phyloP scores from a whole-genome alignment of 2,113 vertebrate genomes.

The Amia ocellicauda region DNA sequence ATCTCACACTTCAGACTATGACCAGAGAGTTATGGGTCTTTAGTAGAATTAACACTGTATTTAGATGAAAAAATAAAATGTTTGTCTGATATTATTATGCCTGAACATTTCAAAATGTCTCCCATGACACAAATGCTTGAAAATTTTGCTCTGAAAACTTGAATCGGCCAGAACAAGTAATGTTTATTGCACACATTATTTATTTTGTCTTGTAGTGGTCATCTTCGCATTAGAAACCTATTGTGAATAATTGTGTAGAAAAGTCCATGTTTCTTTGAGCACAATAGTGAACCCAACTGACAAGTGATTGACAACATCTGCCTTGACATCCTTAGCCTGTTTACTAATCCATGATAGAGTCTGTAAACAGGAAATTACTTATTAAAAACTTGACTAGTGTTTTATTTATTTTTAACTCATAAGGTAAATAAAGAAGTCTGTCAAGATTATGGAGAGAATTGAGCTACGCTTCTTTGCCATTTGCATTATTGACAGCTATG shows the following conservation, averaged over 20 bases:
- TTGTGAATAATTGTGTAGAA: not conserved
- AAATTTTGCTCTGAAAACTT: no score
- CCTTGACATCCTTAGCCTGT: conserved; percentile 2
- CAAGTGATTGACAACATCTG: not conserved
- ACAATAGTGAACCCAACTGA: not conserved
- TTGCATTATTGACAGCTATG: not conserved
- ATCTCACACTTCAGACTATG: no score
- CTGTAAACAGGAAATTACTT: not conserved
- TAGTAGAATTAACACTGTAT: no score
- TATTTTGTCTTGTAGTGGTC: not conserved
- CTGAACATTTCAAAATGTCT: no score
- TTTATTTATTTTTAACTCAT: not conserved
- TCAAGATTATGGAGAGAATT: not conserved
- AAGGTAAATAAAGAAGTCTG: not conserved
- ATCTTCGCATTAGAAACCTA: not conserved
- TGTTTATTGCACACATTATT: not conserved
- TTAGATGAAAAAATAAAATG: no score
- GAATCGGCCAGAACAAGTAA: no score
- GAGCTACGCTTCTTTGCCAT: not conserved
- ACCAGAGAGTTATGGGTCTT: no score
- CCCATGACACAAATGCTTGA: no score
- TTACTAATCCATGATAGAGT: conserved; percentile 1
- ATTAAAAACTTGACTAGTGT: not conserved
- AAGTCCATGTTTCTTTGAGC: not conserved
- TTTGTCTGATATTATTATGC: no score